Conservation (phyloP, 2,888 invertebrate genomes). For the Monopis laevigella region DNA sequence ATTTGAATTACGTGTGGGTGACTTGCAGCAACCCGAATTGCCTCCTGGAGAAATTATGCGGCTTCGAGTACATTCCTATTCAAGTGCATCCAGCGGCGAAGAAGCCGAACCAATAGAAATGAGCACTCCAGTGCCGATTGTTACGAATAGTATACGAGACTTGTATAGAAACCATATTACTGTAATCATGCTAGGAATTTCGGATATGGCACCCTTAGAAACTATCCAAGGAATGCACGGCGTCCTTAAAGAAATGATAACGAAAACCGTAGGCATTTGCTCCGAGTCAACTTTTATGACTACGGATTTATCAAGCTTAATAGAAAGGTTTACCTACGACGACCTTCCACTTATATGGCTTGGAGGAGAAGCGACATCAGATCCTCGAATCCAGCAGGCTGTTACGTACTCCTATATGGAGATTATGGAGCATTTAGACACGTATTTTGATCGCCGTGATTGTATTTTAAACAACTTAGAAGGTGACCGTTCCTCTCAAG, state of each 20-base stretch:
- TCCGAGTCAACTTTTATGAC: conserved; percentile 30
- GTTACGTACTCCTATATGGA: conserved; percentile 90
- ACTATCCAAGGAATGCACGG: conserved; percentile 85
- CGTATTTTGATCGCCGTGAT: conserved; percentile 91
- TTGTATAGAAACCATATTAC: conserved; percentile 30
- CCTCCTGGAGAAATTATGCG: conserved; percentile 44
- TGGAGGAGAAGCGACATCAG: conserved; percentile 76
- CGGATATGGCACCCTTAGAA: conserved; percentile 71
- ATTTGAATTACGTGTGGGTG: conserved; percentile 77
- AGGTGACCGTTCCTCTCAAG: no score
- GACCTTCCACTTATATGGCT: conserved; percentile 94
- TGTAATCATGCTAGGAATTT: conserved; percentile 42
- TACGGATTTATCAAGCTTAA: conserved; percentile 54
- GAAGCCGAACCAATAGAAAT: conserved; percentile 81
- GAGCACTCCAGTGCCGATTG: conserved; percentile 72
- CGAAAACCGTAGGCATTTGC: conserved; percentile 70
- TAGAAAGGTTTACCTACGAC: conserved; percentile 70
- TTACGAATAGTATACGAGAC: conserved; percentile 48
- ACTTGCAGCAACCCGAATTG: conserved; percentile 57
- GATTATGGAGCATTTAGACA: conserved; percentile 95
- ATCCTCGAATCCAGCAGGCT: conserved; percentile 79
- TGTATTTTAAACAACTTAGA: conserved; percentile 44
- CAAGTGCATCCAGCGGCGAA: conserved; percentile 52
- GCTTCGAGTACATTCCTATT: conserved; percentile 48
- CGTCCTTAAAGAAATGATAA: conserved; percentile 84